These are phyloP conservation scores for Antheraea assamensis DNA, from an alignment of 2,888 invertebrate genomes.

Conservation along the genomic window DNA sequence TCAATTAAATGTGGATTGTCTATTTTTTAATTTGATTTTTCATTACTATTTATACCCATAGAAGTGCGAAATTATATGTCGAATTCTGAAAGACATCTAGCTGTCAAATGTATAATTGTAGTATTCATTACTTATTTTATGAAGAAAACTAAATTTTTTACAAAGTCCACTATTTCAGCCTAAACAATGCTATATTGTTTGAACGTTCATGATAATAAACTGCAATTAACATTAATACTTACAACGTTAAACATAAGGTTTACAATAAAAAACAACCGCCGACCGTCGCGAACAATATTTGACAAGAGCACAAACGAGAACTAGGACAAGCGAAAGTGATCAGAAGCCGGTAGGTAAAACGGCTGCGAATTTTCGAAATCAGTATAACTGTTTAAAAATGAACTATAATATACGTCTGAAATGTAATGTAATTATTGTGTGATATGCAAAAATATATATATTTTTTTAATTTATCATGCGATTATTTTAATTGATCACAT, in stretches of 20 bases:
- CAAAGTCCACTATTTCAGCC: not conserved
- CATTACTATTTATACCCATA: too few species aligned
- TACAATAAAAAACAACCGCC: slow-evolving; percentile 1
- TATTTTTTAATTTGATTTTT: too few species aligned
- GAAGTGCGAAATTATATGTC: too few species aligned
- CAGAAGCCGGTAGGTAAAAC: slow-evolving; percentile 30
- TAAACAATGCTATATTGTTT: not conserved
- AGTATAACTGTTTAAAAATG: slow-evolving; percentile 11
- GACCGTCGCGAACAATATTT: slow-evolving; percentile 31
- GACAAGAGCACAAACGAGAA: slow-evolving; percentile 46
- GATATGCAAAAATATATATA: not conserved
- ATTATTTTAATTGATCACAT: not conserved
- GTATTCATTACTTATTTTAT: too few species aligned
- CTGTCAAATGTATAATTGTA: too few species aligned
- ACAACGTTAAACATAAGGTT: slow-evolving; percentile 26
- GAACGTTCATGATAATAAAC: not conserved
- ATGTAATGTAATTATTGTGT: not conserved
- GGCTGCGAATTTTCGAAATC: slow-evolving; percentile 20
- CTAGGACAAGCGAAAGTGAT: slow-evolving; percentile 61
- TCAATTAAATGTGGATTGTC: too few species aligned
- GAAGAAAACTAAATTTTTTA: not conserved
- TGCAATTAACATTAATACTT: slow-evolving; percentile 18
- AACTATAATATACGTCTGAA: not conserved
- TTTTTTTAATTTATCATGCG: not conserved
- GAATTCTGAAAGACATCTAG: not conserved